These are phyloP conservation scores for Labia minor DNA, from an alignment of 2,888 invertebrate genomes.

Conservation along the genomic window DNA sequence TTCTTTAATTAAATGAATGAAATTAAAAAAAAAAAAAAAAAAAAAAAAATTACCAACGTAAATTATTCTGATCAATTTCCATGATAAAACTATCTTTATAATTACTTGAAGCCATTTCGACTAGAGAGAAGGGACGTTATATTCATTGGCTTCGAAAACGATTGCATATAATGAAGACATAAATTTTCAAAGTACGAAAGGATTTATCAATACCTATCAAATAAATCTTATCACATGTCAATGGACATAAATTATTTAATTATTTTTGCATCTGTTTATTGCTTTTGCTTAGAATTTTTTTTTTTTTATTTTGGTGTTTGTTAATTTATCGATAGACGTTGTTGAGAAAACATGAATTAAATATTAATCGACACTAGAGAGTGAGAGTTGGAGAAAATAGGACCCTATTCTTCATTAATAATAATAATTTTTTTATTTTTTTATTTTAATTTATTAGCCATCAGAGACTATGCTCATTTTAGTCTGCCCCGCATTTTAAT, in stretches of 20 bases:
- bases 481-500: too few species aligned
- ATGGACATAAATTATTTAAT: slow-evolving; percentile 13
- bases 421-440: too few species aligned
- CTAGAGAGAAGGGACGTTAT: not conserved
- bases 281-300: too few species aligned
- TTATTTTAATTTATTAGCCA: too few species aligned
- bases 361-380: too few species aligned
- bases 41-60: not conserved
- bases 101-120: not conserved
- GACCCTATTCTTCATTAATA: too few species aligned
- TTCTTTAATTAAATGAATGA: not conserved
- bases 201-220: slow-evolving; percentile 7
- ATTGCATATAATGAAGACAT: slow-evolving; percentile 13
- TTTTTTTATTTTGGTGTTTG: too few species aligned
- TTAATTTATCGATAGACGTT: too few species aligned
- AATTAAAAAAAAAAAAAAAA: too few species aligned
- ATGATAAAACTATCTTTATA: not conserved
- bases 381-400: too few species aligned
- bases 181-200: slow-evolving; percentile 4
- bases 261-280: slow-evolving; percentile 8
- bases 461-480: too few species aligned
- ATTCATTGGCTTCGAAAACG: slow-evolving; percentile 13
- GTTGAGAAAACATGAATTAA: too few species aligned
- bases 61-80: not conserved
- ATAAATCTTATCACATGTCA: slow-evolving; percentile 13